Conservation (phyloP, 2,888 invertebrate species). For the Yponomeuta cagnagella region DNA sequence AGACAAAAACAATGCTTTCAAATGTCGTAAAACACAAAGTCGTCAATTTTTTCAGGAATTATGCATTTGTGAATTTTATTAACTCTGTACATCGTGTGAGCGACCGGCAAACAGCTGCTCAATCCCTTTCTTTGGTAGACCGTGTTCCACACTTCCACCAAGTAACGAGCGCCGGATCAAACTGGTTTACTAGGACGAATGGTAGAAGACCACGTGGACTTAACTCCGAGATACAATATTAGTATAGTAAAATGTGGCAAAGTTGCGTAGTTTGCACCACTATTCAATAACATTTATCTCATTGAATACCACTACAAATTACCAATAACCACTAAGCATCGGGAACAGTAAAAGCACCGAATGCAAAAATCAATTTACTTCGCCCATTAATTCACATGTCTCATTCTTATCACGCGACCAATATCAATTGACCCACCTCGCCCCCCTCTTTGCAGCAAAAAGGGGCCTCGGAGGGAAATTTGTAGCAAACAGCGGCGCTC, state of each 20-base stretch:
- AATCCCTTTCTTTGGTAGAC: no score
- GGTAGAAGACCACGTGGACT: no score
- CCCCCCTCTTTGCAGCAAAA: conserved; percentile 23
- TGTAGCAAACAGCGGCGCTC: neutral
- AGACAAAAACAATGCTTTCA: no score
- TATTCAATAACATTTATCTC: neutral
- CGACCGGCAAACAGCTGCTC: no score
- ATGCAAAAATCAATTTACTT: conserved; percentile 69
- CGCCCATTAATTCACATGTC: conserved; percentile 68
- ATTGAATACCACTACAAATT: neutral
- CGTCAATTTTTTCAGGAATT: no score
- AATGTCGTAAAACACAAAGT: no score
- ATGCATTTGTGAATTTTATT: no score
- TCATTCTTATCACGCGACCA: conserved; percentile 49
- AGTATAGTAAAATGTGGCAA: neutral
- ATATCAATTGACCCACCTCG: conserved; percentile 28
- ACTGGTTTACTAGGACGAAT: no score
- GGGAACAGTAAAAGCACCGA: conserved; percentile 18
- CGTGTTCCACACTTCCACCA: no score
- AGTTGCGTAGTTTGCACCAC: neutral
- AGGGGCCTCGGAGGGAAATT: neutral
- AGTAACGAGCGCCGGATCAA: no score
- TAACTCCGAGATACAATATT: no score
- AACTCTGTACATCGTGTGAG: no score
- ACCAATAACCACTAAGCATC: neutral